Evolutionary conservation across 1,140 invertebrate species (phyloP).

Genomic region (Hirudo medicinalis): DNA sequence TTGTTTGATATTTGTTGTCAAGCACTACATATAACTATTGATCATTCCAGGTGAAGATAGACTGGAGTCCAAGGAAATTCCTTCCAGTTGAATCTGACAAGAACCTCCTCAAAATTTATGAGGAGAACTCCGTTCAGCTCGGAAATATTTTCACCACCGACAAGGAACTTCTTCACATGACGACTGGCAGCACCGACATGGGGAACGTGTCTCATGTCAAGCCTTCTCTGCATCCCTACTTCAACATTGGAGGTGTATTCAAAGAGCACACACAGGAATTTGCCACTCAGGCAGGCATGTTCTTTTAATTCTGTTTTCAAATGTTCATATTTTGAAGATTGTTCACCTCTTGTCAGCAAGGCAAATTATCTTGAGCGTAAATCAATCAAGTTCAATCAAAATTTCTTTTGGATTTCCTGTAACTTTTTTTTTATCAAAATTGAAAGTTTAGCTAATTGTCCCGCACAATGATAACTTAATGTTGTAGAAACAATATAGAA

Average conservation of each 20-base stretch:
- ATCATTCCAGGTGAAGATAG: background rate
- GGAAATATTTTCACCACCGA: background rate
- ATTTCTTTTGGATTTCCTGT: no score
- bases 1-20: no score
- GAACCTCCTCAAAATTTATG: background rate
- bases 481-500: no score
- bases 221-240: constrained; percentile 37
- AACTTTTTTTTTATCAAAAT: no score
- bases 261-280: background rate
- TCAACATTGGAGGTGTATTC: constrained; percentile 28
- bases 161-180: constrained; percentile 11
- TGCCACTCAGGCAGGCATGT: background rate
- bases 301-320: no score
- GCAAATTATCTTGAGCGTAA: no score
- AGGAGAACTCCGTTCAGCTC: constrained; percentile 2
- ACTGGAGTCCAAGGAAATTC: constrained; percentile 1
- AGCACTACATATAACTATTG: no score
- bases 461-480: no score
- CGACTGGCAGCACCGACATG: constrained; percentile 32
- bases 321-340: no score
- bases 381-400: no score
- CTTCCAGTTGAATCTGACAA: constrained; percentile 5
- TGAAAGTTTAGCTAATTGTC: no score
- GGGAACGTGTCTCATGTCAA: constrained; percentile 39
- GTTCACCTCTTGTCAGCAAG: no score